Percentiles rank a stretch among this genome's conserved stretches.
Conservation (phyloP, 2,888 invertebrate genomes). For the Galerucella calmariensis region DNA sequence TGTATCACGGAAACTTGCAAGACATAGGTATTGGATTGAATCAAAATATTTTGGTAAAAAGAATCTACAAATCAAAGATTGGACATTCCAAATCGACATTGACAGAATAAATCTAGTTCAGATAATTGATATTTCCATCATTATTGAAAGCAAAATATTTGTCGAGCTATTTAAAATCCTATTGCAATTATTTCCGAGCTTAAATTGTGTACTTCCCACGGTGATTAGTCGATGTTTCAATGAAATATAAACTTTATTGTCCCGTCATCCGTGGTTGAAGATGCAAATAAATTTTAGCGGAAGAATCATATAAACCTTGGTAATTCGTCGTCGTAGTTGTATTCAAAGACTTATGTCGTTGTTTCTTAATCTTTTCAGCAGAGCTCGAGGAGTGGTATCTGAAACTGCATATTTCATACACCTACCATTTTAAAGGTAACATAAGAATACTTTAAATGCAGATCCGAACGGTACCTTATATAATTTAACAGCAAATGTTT, state of each 20-base stretch:
- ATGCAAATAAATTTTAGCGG: constrained; percentile 6
- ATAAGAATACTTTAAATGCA: constrained; percentile 20
- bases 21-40: too few species aligned
- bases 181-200: too few species aligned
- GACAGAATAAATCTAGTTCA: too few species aligned
- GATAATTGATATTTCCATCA: too few species aligned
- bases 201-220: background rate
- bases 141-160: too few species aligned
- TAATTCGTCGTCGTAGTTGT: background rate
- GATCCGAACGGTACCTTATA: constrained; percentile 22
- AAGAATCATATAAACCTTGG: constrained; percentile 9
- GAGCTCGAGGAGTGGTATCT: constrained; percentile 31
- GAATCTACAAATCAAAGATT: too few species aligned
- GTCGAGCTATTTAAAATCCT: too few species aligned
- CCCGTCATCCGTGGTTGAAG: background rate
- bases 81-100: too few species aligned
- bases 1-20: too few species aligned
- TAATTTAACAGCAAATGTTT: constrained; percentile 15
- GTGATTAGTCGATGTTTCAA: background rate
- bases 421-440: constrained; percentile 16
- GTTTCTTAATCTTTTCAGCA: constrained; percentile 19
- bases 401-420: constrained; percentile 31
- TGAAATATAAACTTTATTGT: background rate
- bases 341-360: constrained; percentile 22
- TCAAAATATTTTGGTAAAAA: too few species aligned